Evolutionary conservation across 1,140 invertebrate species (phyloP).

Genomic region (Platorchestia sp.): DNA sequence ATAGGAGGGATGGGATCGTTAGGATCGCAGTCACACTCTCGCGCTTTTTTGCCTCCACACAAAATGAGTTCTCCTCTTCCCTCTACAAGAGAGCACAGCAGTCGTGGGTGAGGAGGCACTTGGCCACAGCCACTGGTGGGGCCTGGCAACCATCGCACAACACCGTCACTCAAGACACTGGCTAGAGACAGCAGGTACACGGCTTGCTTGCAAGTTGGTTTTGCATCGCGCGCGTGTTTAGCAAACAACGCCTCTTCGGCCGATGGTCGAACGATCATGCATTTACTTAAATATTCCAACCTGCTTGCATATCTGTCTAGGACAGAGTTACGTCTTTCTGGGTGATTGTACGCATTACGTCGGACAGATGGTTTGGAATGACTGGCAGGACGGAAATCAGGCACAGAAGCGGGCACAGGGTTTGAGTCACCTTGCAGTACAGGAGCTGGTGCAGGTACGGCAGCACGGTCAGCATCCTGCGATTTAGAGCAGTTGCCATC

Average conservation of each 20-base stretch:
- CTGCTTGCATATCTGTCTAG: slow-evolving; percentile 25
- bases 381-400: neutral
- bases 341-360: slow-evolving; percentile 10
- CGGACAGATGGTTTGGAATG: slow-evolving; percentile 16
- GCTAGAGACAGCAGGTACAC: neutral
- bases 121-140: neutral
- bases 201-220: neutral
- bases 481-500: neutral
- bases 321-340: neutral
- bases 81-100: neutral
- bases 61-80: slow-evolving; percentile 38
- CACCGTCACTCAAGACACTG: slow-evolving; percentile 28
- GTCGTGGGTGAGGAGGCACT: neutral
- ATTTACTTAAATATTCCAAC: neutral
- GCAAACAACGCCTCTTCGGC: neutral
- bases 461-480: neutral
- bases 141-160: slow-evolving; percentile 39
- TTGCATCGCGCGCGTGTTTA: neutral
- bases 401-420: neutral
- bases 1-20: slow-evolving; percentile 13
- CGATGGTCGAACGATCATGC: neutral
- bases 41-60: slow-evolving; percentile 26
- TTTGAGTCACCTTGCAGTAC: neutral
- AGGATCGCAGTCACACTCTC: slow-evolving; percentile 42
- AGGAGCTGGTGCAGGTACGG: neutral